Conservation (phyloP, 2,113 vertebrate genomes). For the Neopipo cinnamomea region DNA sequence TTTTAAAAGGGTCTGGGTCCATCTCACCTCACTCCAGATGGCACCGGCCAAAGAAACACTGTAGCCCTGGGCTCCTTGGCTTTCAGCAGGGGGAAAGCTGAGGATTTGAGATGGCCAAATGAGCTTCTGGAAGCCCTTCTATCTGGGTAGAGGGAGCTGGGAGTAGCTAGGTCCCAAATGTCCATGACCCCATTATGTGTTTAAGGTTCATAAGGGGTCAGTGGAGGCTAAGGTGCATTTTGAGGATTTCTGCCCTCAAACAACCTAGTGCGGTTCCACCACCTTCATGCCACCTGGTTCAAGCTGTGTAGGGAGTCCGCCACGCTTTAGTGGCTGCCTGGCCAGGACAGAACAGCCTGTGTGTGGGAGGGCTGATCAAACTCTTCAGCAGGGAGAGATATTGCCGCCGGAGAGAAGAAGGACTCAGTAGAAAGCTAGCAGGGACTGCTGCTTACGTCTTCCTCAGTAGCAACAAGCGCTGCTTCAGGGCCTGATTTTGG, state of each 20-base stretch:
- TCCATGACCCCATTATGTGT: rapidly evolving
- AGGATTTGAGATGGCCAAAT: background rate
- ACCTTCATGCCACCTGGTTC: background rate
- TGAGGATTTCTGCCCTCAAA: background rate
- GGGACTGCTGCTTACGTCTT: background rate
- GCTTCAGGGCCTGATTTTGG: background rate
- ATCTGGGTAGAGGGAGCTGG: background rate
- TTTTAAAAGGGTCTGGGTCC: background rate
- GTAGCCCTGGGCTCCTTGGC: background rate
- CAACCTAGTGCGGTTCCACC: background rate
- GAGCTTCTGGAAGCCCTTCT: background rate
- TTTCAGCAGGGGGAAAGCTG: background rate
- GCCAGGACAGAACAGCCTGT: constrained; percentile 2
- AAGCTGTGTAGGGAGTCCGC: background rate
- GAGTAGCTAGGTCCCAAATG: background rate
- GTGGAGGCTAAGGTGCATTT: background rate
- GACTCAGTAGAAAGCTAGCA: constrained; percentile 8
- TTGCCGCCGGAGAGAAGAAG: background rate
- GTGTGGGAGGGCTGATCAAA: background rate
- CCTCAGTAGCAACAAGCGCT: background rate
- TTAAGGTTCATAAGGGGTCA: background rate
- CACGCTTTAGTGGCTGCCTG: background rate
- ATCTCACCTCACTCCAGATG: background rate
- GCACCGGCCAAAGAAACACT: rapidly evolving
- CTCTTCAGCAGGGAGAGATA: background rate